Conservation (phyloP, 2,797 vertebrate species). For the Rachycentron canadum region DNA sequence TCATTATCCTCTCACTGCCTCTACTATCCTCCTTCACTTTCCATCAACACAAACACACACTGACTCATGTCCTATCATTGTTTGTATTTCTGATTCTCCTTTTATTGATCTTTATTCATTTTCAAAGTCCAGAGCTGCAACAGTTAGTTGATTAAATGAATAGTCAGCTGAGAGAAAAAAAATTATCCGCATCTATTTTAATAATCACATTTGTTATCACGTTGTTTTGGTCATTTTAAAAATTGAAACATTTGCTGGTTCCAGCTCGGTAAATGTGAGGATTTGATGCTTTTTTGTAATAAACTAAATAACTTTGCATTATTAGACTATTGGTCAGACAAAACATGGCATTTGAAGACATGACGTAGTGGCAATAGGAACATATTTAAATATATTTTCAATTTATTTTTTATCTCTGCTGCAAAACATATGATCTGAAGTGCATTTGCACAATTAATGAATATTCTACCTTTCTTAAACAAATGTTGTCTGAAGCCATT, state of each 20-base stretch:
- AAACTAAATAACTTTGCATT: background rate
- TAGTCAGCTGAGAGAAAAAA: background rate
- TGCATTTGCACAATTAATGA: background rate
- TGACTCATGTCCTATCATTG: slow-evolving; percentile 7
- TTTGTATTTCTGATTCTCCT: background rate
- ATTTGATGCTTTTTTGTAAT: background rate
- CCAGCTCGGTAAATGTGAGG: background rate
- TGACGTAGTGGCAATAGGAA: background rate
- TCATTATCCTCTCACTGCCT: slow-evolving; percentile 46
- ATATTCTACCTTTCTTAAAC: background rate
- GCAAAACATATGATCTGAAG: slow-evolving; percentile 2
- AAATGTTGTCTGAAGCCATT: no score
- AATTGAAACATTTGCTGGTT: background rate
- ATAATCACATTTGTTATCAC: background rate
- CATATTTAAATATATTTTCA: background rate
- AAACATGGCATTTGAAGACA: background rate
- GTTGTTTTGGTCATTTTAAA: background rate
- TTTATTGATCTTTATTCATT: slow-evolving; percentile 14
- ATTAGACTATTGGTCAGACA: background rate
- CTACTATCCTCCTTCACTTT: slow-evolving; percentile 35
- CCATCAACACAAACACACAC: slow-evolving; percentile 18
- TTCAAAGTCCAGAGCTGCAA: background rate
- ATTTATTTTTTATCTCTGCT: background rate
- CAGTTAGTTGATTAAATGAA: background rate
- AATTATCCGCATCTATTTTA: background rate